Base-by-base conservation (phyloP, 2,797 vertebrate genomes). In the Myotis myotis region DNA sequence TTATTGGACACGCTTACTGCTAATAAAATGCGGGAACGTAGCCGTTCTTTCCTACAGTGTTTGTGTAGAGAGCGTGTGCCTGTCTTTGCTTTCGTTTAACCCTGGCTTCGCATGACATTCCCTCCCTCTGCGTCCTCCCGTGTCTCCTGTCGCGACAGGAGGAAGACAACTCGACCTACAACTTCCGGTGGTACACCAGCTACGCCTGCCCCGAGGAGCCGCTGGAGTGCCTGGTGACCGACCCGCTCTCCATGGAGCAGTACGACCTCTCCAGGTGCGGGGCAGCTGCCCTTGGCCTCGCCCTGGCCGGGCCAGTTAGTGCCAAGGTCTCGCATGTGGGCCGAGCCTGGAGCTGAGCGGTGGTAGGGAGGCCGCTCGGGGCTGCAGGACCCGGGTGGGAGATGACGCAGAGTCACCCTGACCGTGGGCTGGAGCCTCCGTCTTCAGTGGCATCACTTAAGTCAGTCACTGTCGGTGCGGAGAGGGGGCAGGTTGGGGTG, bases 171-270 rank as follows among this genome's bases (percentile, higher is more conserved):
- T 98, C 98, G 87, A 99, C 99, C 0, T 99, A 99, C 96, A 99
- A 99, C 98, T 99, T 99, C 97, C 99, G 98, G 91, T 99, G 99
- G 99, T 99, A 99, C 75, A 99, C 99, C 4, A 99, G 99, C 41
- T 98, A 99, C 25, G 99, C 99, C 11, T 99, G 99, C 97, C 99
- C 99, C 0, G 99, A 99, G 96, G 98, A 99, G 90, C 99, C 99
- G 0, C 97, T 99, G 72, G 99, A 99, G 96, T 99, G 99, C 93
- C 64, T 99, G 93, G 99, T 99, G 96, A 99, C 99, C 0, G 99
- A 99, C 97, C 98, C 98, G 2, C 8, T n/a, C 5, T 99, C 98
- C 0, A 94, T 99, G 84, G 98, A 99, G 38, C 99, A 99, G 25
- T 99, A 99, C 12, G 99, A 99, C 93, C 97, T 99, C 30, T 99